Evolutionary conservation across 2,888 invertebrate species (phyloP).

Genomic region (Cremastobaeus sp.): DNA sequence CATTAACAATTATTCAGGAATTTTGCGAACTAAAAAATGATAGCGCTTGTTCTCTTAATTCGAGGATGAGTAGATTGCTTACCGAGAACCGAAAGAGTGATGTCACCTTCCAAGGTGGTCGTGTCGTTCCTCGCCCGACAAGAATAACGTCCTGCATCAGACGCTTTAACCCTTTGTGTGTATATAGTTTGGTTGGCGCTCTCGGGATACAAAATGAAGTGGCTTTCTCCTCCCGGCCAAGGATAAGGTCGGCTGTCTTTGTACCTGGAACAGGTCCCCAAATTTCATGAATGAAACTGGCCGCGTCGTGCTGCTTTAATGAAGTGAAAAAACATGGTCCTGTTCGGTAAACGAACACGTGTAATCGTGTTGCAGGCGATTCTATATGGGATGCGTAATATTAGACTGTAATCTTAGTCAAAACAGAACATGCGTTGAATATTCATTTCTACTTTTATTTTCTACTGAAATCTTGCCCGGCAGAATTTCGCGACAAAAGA

Average conservation of each 20-base stretch:
- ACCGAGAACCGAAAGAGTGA: constrained; percentile 85
- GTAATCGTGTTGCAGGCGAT: constrained; percentile 4
- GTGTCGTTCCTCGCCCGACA: constrained; percentile 87
- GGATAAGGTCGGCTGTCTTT: constrained; percentile 87
- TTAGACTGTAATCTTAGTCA: too few relatives aligned
- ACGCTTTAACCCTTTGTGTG: constrained; percentile 82
- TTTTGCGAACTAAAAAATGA: constrained; percentile 15
- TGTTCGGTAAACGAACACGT: constrained; percentile 22
- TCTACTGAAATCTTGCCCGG: too few relatives aligned
- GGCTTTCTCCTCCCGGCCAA: constrained; percentile 86
- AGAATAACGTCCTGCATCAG: constrained; percentile 87
- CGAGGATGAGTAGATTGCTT: constrained; percentile 72
- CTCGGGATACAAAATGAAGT: constrained; percentile 86
- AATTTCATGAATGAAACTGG: constrained; percentile 48
- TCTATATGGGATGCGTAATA: too few relatives aligned
- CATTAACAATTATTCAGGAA: constrained; percentile 1
- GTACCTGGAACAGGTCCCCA: constrained; percentile 81
- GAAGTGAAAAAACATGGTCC: constrained; percentile 13
- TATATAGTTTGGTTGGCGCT: constrained; percentile 89
- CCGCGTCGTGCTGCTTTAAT: constrained; percentile 6
- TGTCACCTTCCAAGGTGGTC: constrained; percentile 82
- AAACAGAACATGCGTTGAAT: too few relatives aligned
- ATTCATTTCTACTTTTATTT: too few relatives aligned
- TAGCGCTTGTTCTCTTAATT: constrained; percentile 38
- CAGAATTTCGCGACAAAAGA: too few relatives aligned